phyloP scores from a whole-genome alignment of 2,888 invertebrate species.

The Cosmia pyralina region DNA sequence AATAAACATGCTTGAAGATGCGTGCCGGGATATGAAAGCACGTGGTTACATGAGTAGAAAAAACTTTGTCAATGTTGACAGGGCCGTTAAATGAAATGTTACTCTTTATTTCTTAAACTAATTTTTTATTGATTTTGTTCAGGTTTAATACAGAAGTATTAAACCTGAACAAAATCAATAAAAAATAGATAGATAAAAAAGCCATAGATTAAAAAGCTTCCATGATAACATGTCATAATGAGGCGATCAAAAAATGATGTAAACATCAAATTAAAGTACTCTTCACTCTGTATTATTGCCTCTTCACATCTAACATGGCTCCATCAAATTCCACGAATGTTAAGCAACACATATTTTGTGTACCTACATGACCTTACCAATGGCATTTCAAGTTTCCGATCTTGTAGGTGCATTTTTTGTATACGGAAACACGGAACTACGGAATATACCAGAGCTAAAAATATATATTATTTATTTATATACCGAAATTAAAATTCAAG shows the following conservation, averaged over 20 bases:
- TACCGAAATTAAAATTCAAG: constrained; percentile 31
- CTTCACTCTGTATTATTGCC: background rate
- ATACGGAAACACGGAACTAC: constrained; percentile 36
- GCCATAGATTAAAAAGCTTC: background rate
- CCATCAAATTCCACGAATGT: background rate
- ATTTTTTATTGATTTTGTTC: background rate
- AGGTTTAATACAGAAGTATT: background rate
- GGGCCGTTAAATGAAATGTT: background rate
- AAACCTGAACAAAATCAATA: too few relatives aligned
- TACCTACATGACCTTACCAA: constrained; percentile 49
- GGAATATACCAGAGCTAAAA: constrained; percentile 29
- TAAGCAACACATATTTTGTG: constrained; percentile 19
- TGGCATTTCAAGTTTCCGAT: constrained; percentile 45
- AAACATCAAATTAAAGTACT: background rate
- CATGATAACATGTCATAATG: background rate
- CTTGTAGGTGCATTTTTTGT: constrained; percentile 34
- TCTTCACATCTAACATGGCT: background rate
- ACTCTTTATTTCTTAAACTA: background rate
- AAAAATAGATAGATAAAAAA: too few relatives aligned
- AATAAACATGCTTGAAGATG: constrained; percentile 5
- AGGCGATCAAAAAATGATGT: background rate
- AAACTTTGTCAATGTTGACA: background rate
- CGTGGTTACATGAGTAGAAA: background rate
- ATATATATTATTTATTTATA: constrained; percentile 3
- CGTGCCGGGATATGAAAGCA: background rate